Conservation (phyloP, 1,140 invertebrate genomes). For the Brachionus plicatilis region DNA sequence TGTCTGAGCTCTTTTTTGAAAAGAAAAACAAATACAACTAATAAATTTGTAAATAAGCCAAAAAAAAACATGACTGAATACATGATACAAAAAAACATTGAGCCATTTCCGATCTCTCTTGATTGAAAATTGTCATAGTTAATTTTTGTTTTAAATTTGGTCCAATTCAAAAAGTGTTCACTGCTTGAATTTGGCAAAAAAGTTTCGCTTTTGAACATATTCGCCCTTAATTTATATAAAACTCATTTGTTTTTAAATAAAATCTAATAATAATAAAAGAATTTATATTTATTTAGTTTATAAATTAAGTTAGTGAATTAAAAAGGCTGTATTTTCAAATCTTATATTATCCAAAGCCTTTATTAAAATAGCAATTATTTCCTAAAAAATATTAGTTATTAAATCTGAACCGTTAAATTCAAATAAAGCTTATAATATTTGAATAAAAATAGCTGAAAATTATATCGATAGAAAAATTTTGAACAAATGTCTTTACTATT, state of each 20-base stretch:
- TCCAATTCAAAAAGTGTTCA: background rate
- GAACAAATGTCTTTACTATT: background rate
- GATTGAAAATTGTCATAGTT: background rate
- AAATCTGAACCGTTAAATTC: background rate
- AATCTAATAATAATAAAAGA: no score
- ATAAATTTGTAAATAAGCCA: slow-evolving; percentile 76
- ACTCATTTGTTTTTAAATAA: background rate
- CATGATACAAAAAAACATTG: slow-evolving; percentile 57
- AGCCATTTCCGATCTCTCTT: background rate
- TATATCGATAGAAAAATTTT: background rate
- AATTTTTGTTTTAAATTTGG: background rate
- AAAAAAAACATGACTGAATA: slow-evolving; percentile 76
- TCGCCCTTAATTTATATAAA: background rate
- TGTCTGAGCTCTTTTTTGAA: slow-evolving; percentile 84
- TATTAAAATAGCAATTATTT: background rate
- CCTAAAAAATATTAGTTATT: background rate
- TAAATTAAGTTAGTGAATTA: no score
- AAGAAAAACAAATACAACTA: slow-evolving; percentile 83
- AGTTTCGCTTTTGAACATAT: background rate
- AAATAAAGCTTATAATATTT: background rate
- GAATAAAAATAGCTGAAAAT: background rate
- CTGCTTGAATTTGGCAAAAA: background rate
- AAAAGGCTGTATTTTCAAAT: background rate
- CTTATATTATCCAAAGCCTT: background rate
- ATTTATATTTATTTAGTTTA: no score